Evolutionary conservation across 2,113 vertebrate species (phyloP), one percentile per base, ranked within the genome.

Genomic region (Engystomops pustulosus): DNA sequence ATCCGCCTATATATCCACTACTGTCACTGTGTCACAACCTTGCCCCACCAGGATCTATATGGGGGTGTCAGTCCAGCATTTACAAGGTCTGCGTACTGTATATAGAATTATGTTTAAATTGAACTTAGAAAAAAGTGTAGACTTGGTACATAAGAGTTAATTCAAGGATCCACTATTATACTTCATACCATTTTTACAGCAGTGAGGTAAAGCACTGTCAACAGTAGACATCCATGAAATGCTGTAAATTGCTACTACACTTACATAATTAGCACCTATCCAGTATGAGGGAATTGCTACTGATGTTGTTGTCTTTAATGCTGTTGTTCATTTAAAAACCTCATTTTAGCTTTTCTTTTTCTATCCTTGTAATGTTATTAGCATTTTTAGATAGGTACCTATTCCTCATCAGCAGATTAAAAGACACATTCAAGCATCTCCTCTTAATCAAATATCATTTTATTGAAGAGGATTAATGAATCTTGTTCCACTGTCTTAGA

Each of bases 371-470:
- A 18, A 32, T 20, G 32, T 4, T 67, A 36, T 67, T 18, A 65
- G 6, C 18, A 23, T 44, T 74, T 41, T 18, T 14, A 25, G 30
- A 75, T 7, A 51, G 17, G 17, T 20, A 75, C 45, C 45, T 75
- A 32, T 75, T 72, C 14, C 72, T 75, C 27, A 75, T 75, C 45
- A 51, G 72, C 47, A 51, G 30, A 27, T 51, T 51, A 18, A 32
- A 17, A 75, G 72, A 34, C 15, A 53, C 10, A 20, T 75, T 75
- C 27, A 75, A 51, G 45, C 30, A 75, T 75, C 27, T 75, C 25
- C 18, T 75, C 27, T n/a, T 75, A 75, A 75, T 75, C 72, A 75
- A 75, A 47, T 75, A 49, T 75, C 72, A 75, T 32, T 51, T 75
- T 49, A 34, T 53, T 53, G 27, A 9, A 53, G 47, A 32, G 72